Evolutionary conservation across 2,888 invertebrate genomes (phyloP), one percentile per base, ranked within the genome.

Genomic region (Lepidochitona cinerea): DNA sequence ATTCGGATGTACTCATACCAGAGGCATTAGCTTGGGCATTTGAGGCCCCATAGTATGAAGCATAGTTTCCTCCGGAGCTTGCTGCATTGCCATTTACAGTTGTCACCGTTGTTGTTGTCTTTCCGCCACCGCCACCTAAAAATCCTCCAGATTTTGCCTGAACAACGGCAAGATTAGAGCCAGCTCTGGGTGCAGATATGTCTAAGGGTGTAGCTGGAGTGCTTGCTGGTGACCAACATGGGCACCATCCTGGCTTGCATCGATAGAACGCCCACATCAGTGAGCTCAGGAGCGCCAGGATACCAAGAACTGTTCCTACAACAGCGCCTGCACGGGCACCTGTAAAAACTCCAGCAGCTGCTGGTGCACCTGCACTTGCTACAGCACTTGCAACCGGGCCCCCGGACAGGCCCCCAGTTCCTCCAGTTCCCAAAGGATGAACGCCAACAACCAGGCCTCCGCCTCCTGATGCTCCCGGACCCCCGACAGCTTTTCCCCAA

Each of bases 231-330:
- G 83, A 76, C 52, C 78, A 81, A 33, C 82, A 78, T 0, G 81
- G 73, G 52, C 86, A 83, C 64, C 83, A 84, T 7, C 88, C 87
- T 9, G 88, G 88, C 74, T 88, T 88, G 67, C 86, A 82, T 64
- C 81, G 81, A 79, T 85, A 87, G 68, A 87, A 81, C 0, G 87
- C 88, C 88, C 88, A 88, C 83, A 87, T 84, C 41, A 88, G 74
- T 66, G 86, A 86, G 18, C 77, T 75, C 23, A 78, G 75, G 37
- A 80, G 70, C 32, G 83, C 84, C 72, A 87, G 72, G 68, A 88
- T 76, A 74, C 83, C 87, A 37, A 87, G 78, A 32, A 87, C 80
- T 12, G 87, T 83, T 68, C 86, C 87, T 71, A 85, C 80, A 4
- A 86, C 87, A 14, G 85, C 85, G 3, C 85, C 86, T 14, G 85